These are phyloP conservation scores for Antechinus stuartii DNA, from an alignment of 2,113 vertebrate species.

Conservation along the genomic window DNA sequence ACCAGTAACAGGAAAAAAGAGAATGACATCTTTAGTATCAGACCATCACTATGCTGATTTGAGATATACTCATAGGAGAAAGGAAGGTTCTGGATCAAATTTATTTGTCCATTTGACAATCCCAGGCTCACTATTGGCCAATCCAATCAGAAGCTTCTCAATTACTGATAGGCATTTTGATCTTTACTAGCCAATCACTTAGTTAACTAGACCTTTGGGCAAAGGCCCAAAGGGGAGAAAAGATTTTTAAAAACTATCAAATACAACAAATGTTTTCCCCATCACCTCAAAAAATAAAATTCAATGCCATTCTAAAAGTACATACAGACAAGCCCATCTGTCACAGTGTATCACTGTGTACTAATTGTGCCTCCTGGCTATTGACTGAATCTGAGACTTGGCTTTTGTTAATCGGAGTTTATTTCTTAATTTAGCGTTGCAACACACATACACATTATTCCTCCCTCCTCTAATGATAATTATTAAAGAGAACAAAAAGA, in stretches of 20 bases:
- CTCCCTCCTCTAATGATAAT: conserved; percentile 1
- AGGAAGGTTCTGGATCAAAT: background rate
- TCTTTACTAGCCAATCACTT: background rate
- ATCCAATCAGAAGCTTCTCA: background rate
- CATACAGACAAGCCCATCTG: conserved; percentile 19
- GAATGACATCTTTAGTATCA: background rate
- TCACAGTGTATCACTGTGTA: background rate
- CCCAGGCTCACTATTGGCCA: background rate
- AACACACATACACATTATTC: background rate
- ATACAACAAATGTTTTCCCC: background rate
- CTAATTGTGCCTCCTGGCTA: conserved; percentile 58
- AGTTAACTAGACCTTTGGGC: background rate
- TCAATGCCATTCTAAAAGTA: background rate
- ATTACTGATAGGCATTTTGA: background rate
- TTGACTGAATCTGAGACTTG: conserved; percentile 46
- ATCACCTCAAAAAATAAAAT: background rate
- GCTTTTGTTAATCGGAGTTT: conserved; percentile 38
- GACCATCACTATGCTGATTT: background rate
- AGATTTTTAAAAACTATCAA: background rate
- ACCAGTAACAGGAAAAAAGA: background rate
- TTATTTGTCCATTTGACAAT: background rate
- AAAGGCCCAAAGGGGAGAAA: background rate
- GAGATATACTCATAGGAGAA: background rate
- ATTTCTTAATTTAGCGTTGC: conserved; percentile 56
- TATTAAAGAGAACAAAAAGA: conserved; percentile 26